Conservation (phyloP, 2,888 invertebrate species). For the Ernsta delagoae region DNA sequence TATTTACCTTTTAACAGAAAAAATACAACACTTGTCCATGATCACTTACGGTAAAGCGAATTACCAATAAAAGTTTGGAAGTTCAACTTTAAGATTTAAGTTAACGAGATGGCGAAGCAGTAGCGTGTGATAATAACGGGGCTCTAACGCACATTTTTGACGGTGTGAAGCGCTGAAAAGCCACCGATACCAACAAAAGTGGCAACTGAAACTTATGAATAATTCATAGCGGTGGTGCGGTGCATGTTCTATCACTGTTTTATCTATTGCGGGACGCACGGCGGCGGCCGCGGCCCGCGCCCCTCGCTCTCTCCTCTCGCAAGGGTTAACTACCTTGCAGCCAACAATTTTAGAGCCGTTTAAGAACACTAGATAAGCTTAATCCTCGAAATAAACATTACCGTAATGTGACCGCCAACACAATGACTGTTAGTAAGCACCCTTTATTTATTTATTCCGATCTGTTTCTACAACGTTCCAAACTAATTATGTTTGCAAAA, state of each 20-base stretch:
- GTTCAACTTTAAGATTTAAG: slow-evolving; percentile 37
- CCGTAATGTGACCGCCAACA: slow-evolving; percentile 70
- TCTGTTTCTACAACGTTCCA: slow-evolving; percentile 37
- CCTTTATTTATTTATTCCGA: slow-evolving; percentile 51
- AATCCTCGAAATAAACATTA: slow-evolving; percentile 77
- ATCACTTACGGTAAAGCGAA: slow-evolving; percentile 11
- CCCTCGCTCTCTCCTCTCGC: slow-evolving; percentile 56
- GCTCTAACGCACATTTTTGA: slow-evolving; percentile 78
- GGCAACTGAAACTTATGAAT: too few species aligned
- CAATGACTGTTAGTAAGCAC: slow-evolving; percentile 63
- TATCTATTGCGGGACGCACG: too few species aligned
- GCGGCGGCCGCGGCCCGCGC: slow-evolving; percentile 60
- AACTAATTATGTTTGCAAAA: slow-evolving; percentile 13
- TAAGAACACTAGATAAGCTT: slow-evolving; percentile 79
- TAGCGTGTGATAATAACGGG: slow-evolving; percentile 74
- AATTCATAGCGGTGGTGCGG: too few species aligned
- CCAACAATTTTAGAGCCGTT: slow-evolving; percentile 78
- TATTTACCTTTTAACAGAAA: not conserved
- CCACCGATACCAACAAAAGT: too few species aligned
- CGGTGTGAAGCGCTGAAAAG: too few species aligned
- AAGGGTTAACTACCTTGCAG: slow-evolving; percentile 81
- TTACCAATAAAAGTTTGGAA: slow-evolving; percentile 26
- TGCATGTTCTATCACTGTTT: too few species aligned
- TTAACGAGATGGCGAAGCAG: slow-evolving; percentile 60
- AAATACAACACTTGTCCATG: not conserved